Base-by-base conservation (phyloP, 2,797 vertebrate genomes). In the Selene dorsalis region DNA sequence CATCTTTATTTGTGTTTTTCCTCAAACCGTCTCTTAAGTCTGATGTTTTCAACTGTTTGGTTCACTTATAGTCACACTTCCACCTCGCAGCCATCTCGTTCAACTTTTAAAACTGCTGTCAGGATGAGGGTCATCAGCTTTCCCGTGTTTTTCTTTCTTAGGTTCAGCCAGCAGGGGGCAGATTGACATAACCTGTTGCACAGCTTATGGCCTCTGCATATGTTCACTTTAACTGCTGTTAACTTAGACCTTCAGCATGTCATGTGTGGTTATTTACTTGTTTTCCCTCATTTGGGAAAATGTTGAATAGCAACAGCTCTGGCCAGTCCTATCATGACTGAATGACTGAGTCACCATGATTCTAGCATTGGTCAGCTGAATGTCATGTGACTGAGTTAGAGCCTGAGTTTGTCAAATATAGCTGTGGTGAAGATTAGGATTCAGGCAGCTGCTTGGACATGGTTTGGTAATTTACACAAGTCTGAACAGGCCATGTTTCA, bases 111-210 rank as follows among this genome's bases (percentile, higher is more conserved):
- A 14, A 30, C 1, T 30, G 20, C 24, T 18, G 10, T 11, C 3
- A 17, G 22, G 6, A 0, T 4, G 5, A 48, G 4, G 17, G 13
- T 11, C 39, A 63, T 60, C 1, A 7, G 41, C 8, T 61, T 39
- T 14, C 9, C 0, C 9, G 3, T 18, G 0, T 32, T 3, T 17
- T 43, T 16, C 32, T 45, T 47, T 74, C 8, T 66, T 9, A 17
- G 22, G 22, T 52, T 48, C 9, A 18, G 53, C 91, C 94, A 91
- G 75, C 63, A 93, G 93, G 58, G 70, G 93, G 88, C 90, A 88
- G 87, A 55, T 24, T 66, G 9, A 67, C 74, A 70, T 80, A 6
- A 87, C 16, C 22, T 75, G 41, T 79, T 75, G 62, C 59, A 66
- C 12, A 43, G 11, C 6, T 57, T n/a, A 50, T 18, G 1, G 0